These are phyloP conservation scores for Gymnoscopelus microlampas DNA, from an alignment of 2,797 vertebrate species.

Conservation along the genomic window DNA sequence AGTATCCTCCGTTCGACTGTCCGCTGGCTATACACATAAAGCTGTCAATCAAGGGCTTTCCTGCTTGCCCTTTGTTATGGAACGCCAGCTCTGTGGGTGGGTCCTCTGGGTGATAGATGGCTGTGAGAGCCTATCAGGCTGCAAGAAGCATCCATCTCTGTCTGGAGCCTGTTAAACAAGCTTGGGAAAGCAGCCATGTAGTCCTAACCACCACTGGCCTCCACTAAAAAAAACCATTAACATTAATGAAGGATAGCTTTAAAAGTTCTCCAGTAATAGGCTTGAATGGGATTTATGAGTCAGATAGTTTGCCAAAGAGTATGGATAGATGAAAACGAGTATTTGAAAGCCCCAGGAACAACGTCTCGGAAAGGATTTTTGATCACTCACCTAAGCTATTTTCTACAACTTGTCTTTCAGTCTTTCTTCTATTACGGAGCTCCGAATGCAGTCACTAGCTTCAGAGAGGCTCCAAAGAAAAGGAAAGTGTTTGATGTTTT, in stretches of 20 bases:
- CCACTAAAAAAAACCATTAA: slow-evolving; percentile 82
- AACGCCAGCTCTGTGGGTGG: slow-evolving; percentile 78
- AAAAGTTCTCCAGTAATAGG: slow-evolving; percentile 82
- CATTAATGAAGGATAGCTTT: slow-evolving; percentile 86
- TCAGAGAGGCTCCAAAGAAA: slow-evolving; percentile 48
- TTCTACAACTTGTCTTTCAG: slow-evolving; percentile 1
- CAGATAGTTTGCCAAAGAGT: slow-evolving; percentile 77
- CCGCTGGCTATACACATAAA: slow-evolving; percentile 71
- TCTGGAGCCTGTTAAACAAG: slow-evolving; percentile 81
- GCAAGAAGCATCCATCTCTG: slow-evolving; percentile 75
- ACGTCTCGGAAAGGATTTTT: slow-evolving; percentile 60
- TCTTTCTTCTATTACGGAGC: slow-evolving; percentile 15
- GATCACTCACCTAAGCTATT: slow-evolving; percentile 47
- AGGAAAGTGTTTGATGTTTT: slow-evolving; percentile 65
- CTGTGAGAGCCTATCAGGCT: slow-evolving; percentile 77
- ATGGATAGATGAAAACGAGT: slow-evolving; percentile 73
- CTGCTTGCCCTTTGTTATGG: slow-evolving; percentile 78
- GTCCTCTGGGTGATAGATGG: slow-evolving; percentile 78
- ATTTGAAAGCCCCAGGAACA: slow-evolving; percentile 67
- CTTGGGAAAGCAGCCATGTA: slow-evolving; percentile 83
- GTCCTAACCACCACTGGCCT: slow-evolving; percentile 81
- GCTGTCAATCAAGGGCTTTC: slow-evolving; percentile 79
- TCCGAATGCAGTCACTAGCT: slow-evolving; percentile 49
- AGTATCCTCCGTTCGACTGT: slow-evolving; percentile 69
- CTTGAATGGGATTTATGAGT: slow-evolving; percentile 81